A percentile compares a stretch with the other conserved stretches of the same genome.
Evolutionary conservation across 2,113 vertebrate genomes (phyloP).

Genomic region (Anseranas semipalmata): DNA sequence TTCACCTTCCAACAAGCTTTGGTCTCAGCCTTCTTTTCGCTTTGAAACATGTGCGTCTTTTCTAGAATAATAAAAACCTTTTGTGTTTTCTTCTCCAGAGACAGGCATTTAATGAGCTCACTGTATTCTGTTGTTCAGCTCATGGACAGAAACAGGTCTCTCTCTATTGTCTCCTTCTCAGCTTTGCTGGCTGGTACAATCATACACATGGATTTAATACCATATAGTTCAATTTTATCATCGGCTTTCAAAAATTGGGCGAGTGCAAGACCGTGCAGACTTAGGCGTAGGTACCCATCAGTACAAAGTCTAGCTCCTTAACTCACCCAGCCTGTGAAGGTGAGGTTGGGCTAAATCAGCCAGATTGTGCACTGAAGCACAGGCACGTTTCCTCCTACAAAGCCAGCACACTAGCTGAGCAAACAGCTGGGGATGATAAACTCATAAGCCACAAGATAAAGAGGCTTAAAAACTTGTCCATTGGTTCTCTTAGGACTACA

Average conservation of each 20-base stretch:
- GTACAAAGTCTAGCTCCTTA: background rate
- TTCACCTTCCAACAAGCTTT: background rate
- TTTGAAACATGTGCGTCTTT: background rate
- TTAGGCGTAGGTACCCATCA: background rate
- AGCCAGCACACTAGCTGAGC: background rate
- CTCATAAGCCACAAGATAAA: background rate
- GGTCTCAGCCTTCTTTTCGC: background rate
- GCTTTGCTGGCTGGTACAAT: background rate
- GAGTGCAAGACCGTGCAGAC: background rate
- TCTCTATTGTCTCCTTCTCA: background rate
- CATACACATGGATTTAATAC: background rate
- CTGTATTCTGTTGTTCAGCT: background rate
- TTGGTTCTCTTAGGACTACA: background rate
- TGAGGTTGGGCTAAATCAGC: background rate
- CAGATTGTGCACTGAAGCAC: background rate
- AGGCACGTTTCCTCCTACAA: background rate
- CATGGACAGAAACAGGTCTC: background rate
- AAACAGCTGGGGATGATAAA: background rate
- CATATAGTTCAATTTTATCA: background rate
- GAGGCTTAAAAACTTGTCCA: background rate
- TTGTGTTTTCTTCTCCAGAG: background rate
- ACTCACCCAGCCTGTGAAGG: background rate
- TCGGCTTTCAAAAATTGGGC: background rate
- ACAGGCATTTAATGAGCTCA: background rate
- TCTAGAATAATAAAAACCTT: background rate